Percentiles rank a stretch among this genome's conserved stretches.
These are phyloP conservation scores for Lepilemur septentrionalis DNA, from an alignment of 2,797 vertebrate genomes.

Conservation along the genomic window DNA sequence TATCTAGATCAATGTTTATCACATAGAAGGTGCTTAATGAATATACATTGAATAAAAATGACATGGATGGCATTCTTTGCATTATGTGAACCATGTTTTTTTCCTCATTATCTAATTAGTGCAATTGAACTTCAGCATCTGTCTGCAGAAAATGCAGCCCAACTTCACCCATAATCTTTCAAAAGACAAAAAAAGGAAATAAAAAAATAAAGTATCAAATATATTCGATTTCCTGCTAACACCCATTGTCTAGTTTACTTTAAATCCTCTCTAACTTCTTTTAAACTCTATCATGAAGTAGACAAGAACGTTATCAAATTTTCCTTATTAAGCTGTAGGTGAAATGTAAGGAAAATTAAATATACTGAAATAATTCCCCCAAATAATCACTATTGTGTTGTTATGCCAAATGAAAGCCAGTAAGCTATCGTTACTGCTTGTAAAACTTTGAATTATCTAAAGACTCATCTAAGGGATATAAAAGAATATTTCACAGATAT, in stretches of 20 bases:
- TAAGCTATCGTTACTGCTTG: not conserved
- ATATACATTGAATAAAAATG: not conserved
- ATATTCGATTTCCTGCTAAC: not conserved
- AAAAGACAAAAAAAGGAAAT: not conserved
- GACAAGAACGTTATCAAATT: not conserved
- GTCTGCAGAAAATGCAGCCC: not conserved
- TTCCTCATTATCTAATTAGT: not conserved
- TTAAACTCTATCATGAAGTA: conserved; percentile 40
- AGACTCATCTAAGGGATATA: not conserved
- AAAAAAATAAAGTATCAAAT: not conserved
- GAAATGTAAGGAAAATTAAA: conserved; percentile 40
- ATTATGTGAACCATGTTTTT: not conserved
- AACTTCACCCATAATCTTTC: not conserved
- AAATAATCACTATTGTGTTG: conserved; percentile 1
- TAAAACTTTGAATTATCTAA: not conserved
- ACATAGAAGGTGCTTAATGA: not conserved
- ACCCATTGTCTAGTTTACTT: not conserved
- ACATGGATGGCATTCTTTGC: not conserved
- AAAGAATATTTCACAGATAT: not conserved
- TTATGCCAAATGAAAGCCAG: conserved; percentile 32
- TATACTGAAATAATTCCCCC: conserved; percentile 31
- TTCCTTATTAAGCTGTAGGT: not conserved
- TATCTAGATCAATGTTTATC: not conserved
- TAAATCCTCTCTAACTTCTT: conserved; percentile 23
- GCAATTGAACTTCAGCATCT: not conserved